A percentile compares a stretch with the other conserved stretches of the same genome.
Evolutionary conservation across 1,140 invertebrate genomes (phyloP).

Genomic region (Drosophila chauvacae): DNA sequence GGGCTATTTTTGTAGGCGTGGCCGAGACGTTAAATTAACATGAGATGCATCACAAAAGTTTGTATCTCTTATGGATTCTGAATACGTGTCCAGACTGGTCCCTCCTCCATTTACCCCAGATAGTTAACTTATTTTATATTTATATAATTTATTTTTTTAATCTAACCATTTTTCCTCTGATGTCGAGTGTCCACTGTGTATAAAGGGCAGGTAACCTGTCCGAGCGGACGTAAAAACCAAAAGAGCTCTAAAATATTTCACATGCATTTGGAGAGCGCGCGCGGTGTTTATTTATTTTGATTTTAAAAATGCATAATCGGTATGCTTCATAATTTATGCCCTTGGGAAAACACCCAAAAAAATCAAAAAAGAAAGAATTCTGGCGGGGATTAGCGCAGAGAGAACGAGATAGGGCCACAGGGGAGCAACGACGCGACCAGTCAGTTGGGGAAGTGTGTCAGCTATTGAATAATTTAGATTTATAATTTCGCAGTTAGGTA

Average conservation of each 20-base stretch:
- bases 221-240: slow-evolving; percentile 69
- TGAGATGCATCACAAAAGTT: not conserved
- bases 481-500: slow-evolving; percentile 75
- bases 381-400: slow-evolving; percentile 7
- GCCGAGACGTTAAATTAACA: not conserved
- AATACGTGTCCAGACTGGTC: too few relatives aligned
- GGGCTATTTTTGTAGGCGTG: not conserved
- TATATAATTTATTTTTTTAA: not conserved
- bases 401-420: not conserved
- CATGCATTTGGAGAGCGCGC: slow-evolving; percentile 66
- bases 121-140: not conserved
- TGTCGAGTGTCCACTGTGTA: slow-evolving; percentile 7
- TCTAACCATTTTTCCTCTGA: not conserved
- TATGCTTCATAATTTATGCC: slow-evolving; percentile 71
- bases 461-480: slow-evolving; percentile 76
- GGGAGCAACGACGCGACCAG: not conserved
- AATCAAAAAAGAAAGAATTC: slow-evolving; percentile 20
- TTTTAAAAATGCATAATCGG: slow-evolving; percentile 78
- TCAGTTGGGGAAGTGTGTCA: slow-evolving; percentile 50
- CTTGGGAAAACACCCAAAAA: slow-evolving; percentile 17
- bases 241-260: slow-evolving; percentile 65
- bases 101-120: too few relatives aligned
- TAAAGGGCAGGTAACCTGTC: slow-evolving; percentile 69
- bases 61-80: not conserved
- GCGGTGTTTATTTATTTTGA: slow-evolving; percentile 42